Evolutionary conservation across 2,888 invertebrate genomes (phyloP).

Genomic region (Glaucopsyche alexis): DNA sequence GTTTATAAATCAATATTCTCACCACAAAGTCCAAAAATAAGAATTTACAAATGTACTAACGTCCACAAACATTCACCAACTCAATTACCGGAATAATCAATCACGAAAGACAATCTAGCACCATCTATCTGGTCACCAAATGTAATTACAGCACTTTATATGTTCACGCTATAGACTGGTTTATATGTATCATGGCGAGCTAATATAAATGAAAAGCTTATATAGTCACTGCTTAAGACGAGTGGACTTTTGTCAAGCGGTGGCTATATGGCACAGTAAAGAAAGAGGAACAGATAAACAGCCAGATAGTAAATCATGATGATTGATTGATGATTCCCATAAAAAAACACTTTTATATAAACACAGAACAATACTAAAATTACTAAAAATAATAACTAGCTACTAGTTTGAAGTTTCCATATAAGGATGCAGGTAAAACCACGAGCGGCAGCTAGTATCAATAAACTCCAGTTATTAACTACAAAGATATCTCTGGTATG

Average conservation of each 20-base stretch:
- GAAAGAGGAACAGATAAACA: too few species aligned
- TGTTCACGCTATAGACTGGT: neutral
- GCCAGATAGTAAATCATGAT: too few species aligned
- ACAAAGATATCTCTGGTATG: slow-evolving; percentile 10
- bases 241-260: too few species aligned
- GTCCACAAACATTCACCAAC: neutral
- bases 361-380: too few species aligned
- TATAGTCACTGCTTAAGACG: too few species aligned
- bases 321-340: too few species aligned
- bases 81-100: slow-evolving; percentile 43
- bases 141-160: slow-evolving; percentile 7
- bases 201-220: too few species aligned
- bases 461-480: neutral
- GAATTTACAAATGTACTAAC: slow-evolving; percentile 1
- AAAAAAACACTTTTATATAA: too few species aligned
- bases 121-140: slow-evolving; percentile 30
- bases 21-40: neutral
- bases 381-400: too few species aligned
- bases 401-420: too few species aligned
- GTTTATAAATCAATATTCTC: neutral
- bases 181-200: neutral
- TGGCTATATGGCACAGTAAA: too few species aligned
- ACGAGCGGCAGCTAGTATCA: neutral
- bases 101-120: slow-evolving; percentile 42
- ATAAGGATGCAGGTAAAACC: neutral